Base-by-base conservation (phyloP, 2,797 vertebrate genomes). In the Denticeps clupeoides region DNA sequence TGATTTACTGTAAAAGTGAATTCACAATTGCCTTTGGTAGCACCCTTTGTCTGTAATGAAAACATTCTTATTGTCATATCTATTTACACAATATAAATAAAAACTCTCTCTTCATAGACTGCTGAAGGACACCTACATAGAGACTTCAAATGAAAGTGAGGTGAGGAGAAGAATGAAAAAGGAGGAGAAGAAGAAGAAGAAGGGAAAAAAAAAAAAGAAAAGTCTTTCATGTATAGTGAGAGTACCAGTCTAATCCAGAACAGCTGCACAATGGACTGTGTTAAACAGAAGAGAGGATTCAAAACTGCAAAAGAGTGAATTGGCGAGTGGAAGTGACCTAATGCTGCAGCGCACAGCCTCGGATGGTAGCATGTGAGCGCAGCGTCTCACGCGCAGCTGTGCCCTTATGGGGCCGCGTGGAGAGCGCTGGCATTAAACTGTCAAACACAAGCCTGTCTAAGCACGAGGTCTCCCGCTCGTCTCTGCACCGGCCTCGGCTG, bases 361-460 rank as follows among this genome's bases (percentile, higher is more conserved):
- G n/a, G n/a, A n/a, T n/a, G n/a, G n/a, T n/a, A n/a, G 31, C 16
- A 31, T 33, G 31, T 16, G 37, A 9, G 47, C 18, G 32, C 26
- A 33, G 18, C 41, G 24, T 28, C 15, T 40, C 47, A 12, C 37
- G 5, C 51, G 49, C 58, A 67, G 67, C 61, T 68, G 69, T 60
- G 59, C 53, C 24, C 27, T 58, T 59, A 42, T 32, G 12, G 44
- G 41, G 18, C 37, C 58, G 50, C 41, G 59, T 52, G 4, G 25
- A 37, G 40, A 43, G 32, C 55, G 51, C 54, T 62, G 49, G 60
- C 56, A 63, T 67, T 69, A 66, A 68, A 65, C 56, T 61, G 68
- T 68, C 70, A 70, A 71, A 70, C 68, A 67, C 60, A 55, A 50
- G 58, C 46, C 47, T n/a, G 51, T 66, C 67, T 53, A 55, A 55